Percentiles rank a stretch among this genome's conserved stretches.
Evolutionary conservation across 1,140 invertebrate genomes (phyloP).

Genomic region (Monomorium pharaonis): DNA sequence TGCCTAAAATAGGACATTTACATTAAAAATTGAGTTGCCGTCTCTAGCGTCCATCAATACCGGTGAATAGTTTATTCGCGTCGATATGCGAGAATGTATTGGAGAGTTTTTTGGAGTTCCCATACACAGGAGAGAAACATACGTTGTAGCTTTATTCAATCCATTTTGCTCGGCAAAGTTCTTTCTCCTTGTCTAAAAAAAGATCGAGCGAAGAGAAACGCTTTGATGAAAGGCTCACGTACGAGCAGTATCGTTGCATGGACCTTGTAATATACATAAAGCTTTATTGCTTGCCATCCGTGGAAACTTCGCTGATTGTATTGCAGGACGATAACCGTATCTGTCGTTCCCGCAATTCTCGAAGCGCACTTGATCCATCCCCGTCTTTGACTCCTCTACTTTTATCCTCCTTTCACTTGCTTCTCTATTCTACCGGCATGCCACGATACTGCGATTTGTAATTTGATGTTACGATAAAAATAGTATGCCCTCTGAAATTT

Average conservation of each 20-base stretch:
- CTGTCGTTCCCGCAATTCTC: constrained; percentile 64
- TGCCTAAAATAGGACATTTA: not conserved
- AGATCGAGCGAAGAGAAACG: constrained; percentile 49
- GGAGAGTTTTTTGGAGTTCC: not conserved
- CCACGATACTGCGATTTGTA: constrained; percentile 50
- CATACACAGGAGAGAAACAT: not conserved
- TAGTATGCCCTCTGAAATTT: constrained; percentile 35
- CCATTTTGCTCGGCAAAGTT: constrained; percentile 40
- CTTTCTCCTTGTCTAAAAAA: constrained; percentile 50
- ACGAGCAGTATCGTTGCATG: constrained; percentile 64
- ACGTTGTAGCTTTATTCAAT: constrained; percentile 41
- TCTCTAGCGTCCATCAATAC: not conserved
- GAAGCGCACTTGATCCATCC: constrained; percentile 64
- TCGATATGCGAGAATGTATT: constrained; percentile 5
- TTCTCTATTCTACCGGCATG: constrained; percentile 41
- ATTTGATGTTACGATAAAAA: constrained; percentile 54
- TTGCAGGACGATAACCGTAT: constrained; percentile 68
- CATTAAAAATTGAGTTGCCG: not conserved
- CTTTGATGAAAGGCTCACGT: constrained; percentile 74
- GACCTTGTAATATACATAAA: constrained; percentile 75
- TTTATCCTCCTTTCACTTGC: constrained; percentile 31
- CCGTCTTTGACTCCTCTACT: constrained; percentile 47
- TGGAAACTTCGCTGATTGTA: constrained; percentile 76
- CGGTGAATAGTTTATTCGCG: constrained; percentile 12
- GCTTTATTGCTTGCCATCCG: constrained; percentile 71